Evolutionary conservation across 2,113 vertebrate genomes (phyloP).

Genomic region (Podarcis raffonei): DNA sequence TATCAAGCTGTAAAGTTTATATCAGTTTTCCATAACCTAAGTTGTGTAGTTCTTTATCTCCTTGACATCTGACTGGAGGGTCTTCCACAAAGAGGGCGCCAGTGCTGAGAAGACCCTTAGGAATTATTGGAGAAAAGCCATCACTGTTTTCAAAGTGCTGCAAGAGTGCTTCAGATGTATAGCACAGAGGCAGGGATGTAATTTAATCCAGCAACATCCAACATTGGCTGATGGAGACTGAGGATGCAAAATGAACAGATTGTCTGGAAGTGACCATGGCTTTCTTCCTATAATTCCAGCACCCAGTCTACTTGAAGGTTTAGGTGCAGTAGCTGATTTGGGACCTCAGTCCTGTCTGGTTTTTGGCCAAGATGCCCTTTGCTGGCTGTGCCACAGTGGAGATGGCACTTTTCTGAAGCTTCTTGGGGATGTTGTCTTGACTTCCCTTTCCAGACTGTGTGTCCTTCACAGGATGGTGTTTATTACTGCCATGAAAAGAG

Average conservation of each 20-base stretch:
- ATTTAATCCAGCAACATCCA: not conserved
- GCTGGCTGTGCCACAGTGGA: not conserved
- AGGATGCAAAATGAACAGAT: not conserved
- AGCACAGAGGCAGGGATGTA: not conserved
- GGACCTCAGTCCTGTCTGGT: too few species aligned
- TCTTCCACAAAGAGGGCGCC: too few species aligned
- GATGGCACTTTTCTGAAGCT: not conserved
- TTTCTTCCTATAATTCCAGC: not conserved
- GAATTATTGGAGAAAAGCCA: too few species aligned
- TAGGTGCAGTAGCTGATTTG: not conserved
- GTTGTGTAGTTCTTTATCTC: too few species aligned
- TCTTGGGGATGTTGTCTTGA: not conserved
- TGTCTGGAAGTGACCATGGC: too few species aligned
- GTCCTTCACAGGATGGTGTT: not conserved
- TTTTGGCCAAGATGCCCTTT: not conserved
- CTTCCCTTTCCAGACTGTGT: not conserved
- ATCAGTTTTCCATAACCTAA: too few species aligned
- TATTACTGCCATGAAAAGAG: slow-evolving; percentile 25
- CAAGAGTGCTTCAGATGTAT: too few species aligned
- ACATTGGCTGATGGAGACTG: not conserved
- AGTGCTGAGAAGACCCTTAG: too few species aligned
- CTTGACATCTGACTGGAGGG: too few species aligned
- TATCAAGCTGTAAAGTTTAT: too few species aligned
- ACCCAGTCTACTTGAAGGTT: not conserved
- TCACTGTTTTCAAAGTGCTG: too few species aligned